phyloP scores from a whole-genome alignment of 92 coral and sea anemone species.

The Parazoanthus darwini region DNA sequence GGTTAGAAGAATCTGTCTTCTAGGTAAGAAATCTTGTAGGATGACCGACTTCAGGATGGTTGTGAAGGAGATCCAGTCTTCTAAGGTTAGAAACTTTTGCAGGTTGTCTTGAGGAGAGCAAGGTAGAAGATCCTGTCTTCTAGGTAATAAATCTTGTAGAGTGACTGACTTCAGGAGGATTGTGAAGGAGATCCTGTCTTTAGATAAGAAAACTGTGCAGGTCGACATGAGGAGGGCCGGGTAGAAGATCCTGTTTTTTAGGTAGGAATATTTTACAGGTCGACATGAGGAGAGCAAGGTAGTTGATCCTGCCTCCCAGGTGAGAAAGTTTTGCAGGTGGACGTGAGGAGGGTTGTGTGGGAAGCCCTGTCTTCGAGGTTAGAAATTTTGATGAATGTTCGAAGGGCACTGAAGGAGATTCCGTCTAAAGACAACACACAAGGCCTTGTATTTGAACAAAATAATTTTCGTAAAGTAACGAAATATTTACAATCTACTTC shows the following conservation, averaged over 20 bases:
- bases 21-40: not conserved
- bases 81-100: constrained; percentile 59
- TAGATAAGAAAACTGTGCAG: not conserved
- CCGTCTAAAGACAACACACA: too few species aligned
- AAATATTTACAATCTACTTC: too few species aligned
- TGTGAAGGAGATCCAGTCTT: constrained; percentile 70
- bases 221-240: not conserved
- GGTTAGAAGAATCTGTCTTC: too few species aligned
- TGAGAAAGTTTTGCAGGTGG: not conserved
- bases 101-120: not conserved
- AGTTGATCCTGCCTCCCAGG: not conserved
- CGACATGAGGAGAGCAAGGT: too few species aligned
- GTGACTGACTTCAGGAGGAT: not conserved
- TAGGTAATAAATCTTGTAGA: not conserved
- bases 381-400: too few species aligned
- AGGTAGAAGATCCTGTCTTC: not conserved
- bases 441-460: too few species aligned
- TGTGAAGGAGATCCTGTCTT: too few species aligned
- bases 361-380: too few species aligned
- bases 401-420: too few species aligned
- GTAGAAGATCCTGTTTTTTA: not conserved
- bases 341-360: too few species aligned
- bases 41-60: constrained; percentile 58
- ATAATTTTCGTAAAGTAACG: too few species aligned
- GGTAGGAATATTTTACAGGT: constrained; percentile 44